phyloP scores from a whole-genome alignment of 1,140 invertebrate species.

The Paralvinella palmiformis region DNA sequence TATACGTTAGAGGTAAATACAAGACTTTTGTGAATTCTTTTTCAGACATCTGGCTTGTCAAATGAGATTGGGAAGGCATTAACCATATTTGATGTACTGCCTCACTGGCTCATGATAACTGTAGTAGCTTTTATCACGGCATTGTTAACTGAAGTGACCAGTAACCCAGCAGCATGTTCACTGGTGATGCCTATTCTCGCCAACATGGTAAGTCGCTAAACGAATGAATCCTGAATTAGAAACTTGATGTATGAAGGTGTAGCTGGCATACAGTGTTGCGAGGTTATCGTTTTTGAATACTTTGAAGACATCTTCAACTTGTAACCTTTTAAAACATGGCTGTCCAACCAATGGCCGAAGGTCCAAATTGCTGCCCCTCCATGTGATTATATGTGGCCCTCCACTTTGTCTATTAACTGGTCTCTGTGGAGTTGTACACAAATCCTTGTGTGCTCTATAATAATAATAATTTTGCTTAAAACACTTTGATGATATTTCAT shows the following conservation, averaged over 20 bases:
- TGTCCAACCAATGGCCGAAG: too few relatives aligned
- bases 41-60: slow-evolving; percentile 9
- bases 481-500: too few relatives aligned
- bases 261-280: background rate
- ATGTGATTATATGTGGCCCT: too few relatives aligned
- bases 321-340: too few relatives aligned
- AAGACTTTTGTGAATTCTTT: too few relatives aligned
- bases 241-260: background rate
- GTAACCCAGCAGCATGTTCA: slow-evolving; percentile 64
- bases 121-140: slow-evolving; percentile 36
- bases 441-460: too few relatives aligned
- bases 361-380: too few relatives aligned
- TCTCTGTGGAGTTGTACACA: too few relatives aligned
- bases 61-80: slow-evolving; percentile 17
- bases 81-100: slow-evolving; percentile 23
- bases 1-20: too few relatives aligned
- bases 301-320: background rate
- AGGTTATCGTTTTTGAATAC: background rate
- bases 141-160: slow-evolving; percentile 45
- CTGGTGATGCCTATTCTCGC: slow-evolving; percentile 76
- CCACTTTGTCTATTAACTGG: too few relatives aligned
- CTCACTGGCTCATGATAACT: slow-evolving; percentile 26
- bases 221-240: background rate
- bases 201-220: slow-evolving; percentile 30
- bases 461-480: too few relatives aligned